Conservation (phyloP, 1,140 invertebrate species). For the Brachionus paranguensis region DNA sequence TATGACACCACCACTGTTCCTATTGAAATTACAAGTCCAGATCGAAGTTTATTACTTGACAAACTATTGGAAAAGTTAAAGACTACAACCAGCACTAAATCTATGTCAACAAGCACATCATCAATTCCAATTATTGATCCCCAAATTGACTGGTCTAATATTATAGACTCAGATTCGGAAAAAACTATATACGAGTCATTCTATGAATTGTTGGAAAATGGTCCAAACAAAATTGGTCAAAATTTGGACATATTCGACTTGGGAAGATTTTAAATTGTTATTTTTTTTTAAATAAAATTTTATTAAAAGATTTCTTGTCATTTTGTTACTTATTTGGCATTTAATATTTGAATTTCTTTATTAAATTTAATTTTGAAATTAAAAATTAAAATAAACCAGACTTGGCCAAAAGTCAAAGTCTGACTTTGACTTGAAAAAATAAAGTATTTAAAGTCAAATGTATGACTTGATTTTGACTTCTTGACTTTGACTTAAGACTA, state of each 20-base stretch:
- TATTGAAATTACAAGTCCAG: not conserved
- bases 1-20: not conserved
- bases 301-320: not conserved
- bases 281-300: not conserved
- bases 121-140: not conserved
- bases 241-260: not conserved
- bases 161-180: conserved; percentile 27
- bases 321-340: too few species aligned
- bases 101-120: not conserved
- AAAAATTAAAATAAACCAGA: too few species aligned
- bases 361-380: too few species aligned
- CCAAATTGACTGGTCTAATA: not conserved
- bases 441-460: too few species aligned
- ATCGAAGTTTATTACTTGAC: not conserved
- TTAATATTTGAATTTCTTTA: too few species aligned
- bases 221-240: not conserved
- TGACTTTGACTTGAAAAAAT: too few species aligned
- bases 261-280: not conserved
- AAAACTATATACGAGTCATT: conserved; percentile 38
- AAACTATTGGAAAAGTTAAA: not conserved
- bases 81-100: not conserved
- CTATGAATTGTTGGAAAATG: conserved; percentile 36
- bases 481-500: too few species aligned
- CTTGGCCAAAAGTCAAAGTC: too few species aligned
- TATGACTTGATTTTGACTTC: too few species aligned